A percentile compares a stretch with the other conserved stretches of the same genome.
Evolutionary conservation across 2,797 vertebrate genomes (phyloP).

Genomic region (Sternotherus odoratus): DNA sequence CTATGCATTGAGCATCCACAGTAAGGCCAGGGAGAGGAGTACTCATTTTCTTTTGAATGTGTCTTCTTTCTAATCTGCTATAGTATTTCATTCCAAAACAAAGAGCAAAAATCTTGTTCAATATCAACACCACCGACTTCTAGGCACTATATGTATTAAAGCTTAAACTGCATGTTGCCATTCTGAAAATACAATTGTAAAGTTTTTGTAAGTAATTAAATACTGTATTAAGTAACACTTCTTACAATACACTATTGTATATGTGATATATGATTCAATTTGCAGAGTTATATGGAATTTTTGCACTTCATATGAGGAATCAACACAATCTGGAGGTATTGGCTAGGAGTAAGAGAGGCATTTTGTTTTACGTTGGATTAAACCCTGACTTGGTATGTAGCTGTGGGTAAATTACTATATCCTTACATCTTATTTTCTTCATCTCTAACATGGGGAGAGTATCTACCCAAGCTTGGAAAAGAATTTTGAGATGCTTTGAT

Average conservation of each 20-base stretch:
- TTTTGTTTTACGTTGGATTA: too few species aligned
- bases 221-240: too few species aligned
- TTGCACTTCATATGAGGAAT: background rate
- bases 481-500: too few species aligned
- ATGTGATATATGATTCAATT: too few species aligned
- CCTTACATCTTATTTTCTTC: too few species aligned
- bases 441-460: background rate
- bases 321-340: background rate
- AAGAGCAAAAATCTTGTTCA: background rate
- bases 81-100: background rate
- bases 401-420: too few species aligned
- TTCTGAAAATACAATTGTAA: too few species aligned
- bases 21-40: background rate
- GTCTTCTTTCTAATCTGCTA: background rate
- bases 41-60: background rate
- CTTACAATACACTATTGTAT: too few species aligned
- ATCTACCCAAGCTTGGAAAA: background rate
- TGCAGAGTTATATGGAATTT: background rate
- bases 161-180: too few species aligned
- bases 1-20: background rate
- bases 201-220: too few species aligned
- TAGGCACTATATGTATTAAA: background rate
- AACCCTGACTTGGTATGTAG: too few species aligned
- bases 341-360: too few species aligned
- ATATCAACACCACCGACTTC: background rate